Percentiles rank a stretch among this genome's conserved stretches.
These are phyloP conservation scores for Leucoma salicis DNA, from an alignment of 2,888 invertebrate species.

Conservation along the genomic window DNA sequence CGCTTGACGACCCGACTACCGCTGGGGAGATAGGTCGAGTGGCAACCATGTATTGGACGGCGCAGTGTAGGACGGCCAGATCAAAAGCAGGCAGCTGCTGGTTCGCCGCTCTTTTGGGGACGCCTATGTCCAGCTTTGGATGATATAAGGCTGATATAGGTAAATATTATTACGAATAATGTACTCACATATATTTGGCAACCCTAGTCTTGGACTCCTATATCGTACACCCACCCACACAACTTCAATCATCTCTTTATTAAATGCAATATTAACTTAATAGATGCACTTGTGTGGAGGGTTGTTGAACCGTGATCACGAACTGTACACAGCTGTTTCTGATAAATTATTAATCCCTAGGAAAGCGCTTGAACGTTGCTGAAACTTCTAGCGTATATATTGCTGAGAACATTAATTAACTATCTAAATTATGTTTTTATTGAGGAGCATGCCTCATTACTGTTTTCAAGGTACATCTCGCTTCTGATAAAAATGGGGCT, in stretches of 20 bases:
- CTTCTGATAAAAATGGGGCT: too few species aligned
- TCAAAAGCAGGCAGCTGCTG: too few species aligned
- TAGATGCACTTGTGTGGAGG: conserved; percentile 34
- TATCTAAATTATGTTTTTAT: too few species aligned
- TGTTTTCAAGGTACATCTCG: too few species aligned
- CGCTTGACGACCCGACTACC: too few species aligned
- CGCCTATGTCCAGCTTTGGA: too few species aligned
- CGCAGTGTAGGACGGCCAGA: too few species aligned
- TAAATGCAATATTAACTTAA: conserved; percentile 40
- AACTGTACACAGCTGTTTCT: conserved; percentile 14
- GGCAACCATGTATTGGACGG: too few species aligned
- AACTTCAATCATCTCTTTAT: conserved; percentile 45
- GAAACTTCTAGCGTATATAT: not conserved
- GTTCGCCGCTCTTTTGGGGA: too few species aligned
- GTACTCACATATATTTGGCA: not conserved
- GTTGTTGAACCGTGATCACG: conserved; percentile 30
- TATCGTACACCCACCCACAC: conserved; percentile 33
- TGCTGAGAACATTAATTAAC: not conserved
- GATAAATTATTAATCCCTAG: not conserved
- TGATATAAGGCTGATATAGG: too few species aligned
- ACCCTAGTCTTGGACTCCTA: conserved; percentile 4
- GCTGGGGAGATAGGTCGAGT: too few species aligned
- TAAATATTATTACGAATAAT: not conserved
- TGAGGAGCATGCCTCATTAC: too few species aligned
- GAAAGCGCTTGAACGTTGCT: not conserved